These are phyloP conservation scores for Parnassius smintheus DNA, from an alignment of 2,888 invertebrate genomes.

Conservation along the genomic window DNA sequence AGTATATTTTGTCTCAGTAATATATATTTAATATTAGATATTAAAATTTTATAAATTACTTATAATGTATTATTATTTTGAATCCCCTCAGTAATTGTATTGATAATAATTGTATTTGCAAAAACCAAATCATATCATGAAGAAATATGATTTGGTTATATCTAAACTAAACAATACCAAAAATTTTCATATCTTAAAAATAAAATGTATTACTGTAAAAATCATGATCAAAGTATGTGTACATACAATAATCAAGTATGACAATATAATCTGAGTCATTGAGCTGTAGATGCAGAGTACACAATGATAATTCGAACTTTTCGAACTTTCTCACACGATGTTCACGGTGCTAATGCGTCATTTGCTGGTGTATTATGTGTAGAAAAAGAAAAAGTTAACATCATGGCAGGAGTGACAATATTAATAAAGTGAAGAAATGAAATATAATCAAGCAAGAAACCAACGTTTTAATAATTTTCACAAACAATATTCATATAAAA, in stretches of 20 bases:
- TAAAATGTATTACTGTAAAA: no score
- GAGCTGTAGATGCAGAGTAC: not conserved
- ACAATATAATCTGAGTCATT: conserved; percentile 7
- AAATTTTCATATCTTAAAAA: no score
- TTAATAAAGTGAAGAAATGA: not conserved
- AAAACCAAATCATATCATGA: no score
- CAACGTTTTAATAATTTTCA: conserved; percentile 1
- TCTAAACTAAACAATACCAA: no score
- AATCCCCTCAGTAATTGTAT: no score
- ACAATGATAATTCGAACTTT: conserved; percentile 39
- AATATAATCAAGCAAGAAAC: not conserved
- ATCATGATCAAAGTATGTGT: no score
- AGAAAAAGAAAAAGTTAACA: conserved; percentile 52
- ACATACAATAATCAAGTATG: not conserved
- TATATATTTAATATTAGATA: no score
- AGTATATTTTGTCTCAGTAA: no score
- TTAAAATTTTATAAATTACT: no score
- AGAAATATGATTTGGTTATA: no score
- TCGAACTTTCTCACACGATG: conserved; percentile 46
- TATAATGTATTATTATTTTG: no score
- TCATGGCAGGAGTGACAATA: conserved; percentile 19
- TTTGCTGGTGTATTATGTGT: conserved; percentile 38
- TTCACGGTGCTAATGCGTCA: conserved; percentile 64
- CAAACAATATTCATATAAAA: conserved; percentile 14
- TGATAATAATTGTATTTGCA: no score